Evolutionary conservation across 2,888 invertebrate species (phyloP).

Genomic region (Muschampia plurimacula): DNA sequence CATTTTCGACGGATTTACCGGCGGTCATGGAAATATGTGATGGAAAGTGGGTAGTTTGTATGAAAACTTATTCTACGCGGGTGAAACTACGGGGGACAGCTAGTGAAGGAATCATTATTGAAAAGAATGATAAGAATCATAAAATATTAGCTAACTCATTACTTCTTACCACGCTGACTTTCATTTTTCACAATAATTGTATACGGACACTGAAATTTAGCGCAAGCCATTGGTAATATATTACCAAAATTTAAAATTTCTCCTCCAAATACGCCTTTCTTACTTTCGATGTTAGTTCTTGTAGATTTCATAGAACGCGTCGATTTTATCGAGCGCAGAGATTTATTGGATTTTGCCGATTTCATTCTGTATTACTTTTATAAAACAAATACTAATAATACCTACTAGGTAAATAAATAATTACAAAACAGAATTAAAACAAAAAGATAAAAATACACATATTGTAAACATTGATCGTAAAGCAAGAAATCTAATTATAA

Average conservation of each 20-base stretch:
- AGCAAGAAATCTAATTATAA: too few species aligned
- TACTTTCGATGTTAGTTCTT: conserved; percentile 31
- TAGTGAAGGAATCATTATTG: too few species aligned
- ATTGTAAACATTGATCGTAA: background rate
- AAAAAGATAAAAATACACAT: conserved; percentile 16
- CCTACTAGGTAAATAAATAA: conserved; percentile 21
- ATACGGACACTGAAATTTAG: conserved; percentile 52
- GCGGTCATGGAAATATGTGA: too few species aligned
- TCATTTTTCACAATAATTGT: conserved; percentile 51
- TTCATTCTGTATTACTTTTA: conserved; percentile 34
- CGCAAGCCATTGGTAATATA: conserved; percentile 47
- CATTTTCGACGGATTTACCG: too few species aligned
- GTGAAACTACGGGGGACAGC: too few species aligned
- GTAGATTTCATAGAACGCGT: conserved; percentile 36
- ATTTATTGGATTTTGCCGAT: conserved; percentile 34
- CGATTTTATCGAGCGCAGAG: conserved; percentile 44
- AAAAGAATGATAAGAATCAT: too few species aligned
- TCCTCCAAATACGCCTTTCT: conserved; percentile 25
- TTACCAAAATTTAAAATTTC: conserved; percentile 49
- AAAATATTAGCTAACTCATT: background rate
- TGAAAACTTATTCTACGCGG: too few species aligned
- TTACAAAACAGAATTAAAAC: conserved; percentile 25
- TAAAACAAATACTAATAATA: conserved; percentile 30
- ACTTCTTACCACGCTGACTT: conserved; percentile 45
- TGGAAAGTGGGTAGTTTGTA: too few species aligned